Conservation (phyloP, 2,888 invertebrate species). For the Drosophila quinaria region DNA sequence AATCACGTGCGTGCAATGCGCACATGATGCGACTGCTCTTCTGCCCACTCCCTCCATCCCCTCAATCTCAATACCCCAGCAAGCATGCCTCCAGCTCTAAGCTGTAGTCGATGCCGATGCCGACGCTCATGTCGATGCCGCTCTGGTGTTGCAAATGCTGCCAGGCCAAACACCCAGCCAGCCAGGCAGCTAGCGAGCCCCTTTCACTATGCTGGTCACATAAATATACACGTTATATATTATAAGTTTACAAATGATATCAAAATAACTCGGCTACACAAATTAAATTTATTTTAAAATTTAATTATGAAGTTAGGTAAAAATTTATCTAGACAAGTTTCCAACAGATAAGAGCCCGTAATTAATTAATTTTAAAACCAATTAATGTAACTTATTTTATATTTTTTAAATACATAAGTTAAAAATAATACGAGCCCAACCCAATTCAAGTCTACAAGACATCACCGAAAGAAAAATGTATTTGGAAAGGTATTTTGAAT, state of each 20-base stretch:
- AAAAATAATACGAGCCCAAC: too few species aligned
- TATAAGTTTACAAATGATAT: neutral
- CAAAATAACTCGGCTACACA: neutral
- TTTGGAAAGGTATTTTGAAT: too few species aligned
- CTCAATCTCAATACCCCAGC: conserved; percentile 51
- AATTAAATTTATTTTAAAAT: neutral
- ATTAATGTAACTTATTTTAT: too few species aligned
- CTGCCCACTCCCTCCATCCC: conserved; percentile 4
- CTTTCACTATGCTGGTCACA: conserved; percentile 40
- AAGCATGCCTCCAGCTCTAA: conserved; percentile 57
- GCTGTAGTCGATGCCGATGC: conserved; percentile 28
- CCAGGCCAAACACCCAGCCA: conserved; percentile 74
- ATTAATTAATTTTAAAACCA: too few species aligned
- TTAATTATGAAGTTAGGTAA: too few species aligned
- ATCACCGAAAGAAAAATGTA: too few species aligned
- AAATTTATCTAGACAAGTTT: too few species aligned
- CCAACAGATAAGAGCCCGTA: too few species aligned
- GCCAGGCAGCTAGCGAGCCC: conserved; percentile 58
- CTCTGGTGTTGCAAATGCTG: conserved; percentile 75
- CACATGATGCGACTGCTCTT: conserved; percentile 74
- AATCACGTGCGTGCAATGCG: conserved; percentile 79
- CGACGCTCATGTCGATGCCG: conserved; percentile 68
- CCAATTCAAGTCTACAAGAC: too few species aligned
- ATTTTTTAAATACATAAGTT: too few species aligned
- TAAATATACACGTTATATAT: neutral